phyloP scores from a whole-genome alignment of 2,797 vertebrate genomes.

The Hypotaenidia philippensis region DNA sequence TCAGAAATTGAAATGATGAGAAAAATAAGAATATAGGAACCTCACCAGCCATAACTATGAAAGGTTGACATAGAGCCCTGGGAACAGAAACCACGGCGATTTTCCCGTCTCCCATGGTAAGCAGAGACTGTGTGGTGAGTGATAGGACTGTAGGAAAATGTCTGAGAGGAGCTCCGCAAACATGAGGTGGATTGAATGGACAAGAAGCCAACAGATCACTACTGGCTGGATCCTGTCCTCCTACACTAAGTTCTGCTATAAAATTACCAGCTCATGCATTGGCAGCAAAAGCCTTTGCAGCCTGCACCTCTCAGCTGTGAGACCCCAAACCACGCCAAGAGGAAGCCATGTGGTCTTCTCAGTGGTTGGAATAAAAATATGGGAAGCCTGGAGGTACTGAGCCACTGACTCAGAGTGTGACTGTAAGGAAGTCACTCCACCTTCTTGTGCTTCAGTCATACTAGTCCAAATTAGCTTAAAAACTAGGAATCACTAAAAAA shows the following conservation, averaged over 20 bases:
- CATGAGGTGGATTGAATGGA: background rate
- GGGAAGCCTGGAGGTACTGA: background rate
- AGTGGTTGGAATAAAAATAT: constrained; percentile 32
- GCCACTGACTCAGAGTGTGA: constrained; percentile 38
- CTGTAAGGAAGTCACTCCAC: constrained; percentile 52
- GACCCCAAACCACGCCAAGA: background rate
- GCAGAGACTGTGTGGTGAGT: constrained; percentile 24
- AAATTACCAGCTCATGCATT: background rate
- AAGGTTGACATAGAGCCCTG: constrained; percentile 54
- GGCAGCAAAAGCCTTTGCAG: background rate
- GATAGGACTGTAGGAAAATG: background rate
- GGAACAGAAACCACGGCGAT: constrained; percentile 57
- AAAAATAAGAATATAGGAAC: constrained; percentile 15
- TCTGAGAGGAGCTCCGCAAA: constrained; percentile 19
- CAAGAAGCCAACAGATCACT: background rate
- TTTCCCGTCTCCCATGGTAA: constrained; percentile 59
- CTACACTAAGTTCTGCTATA: background rate
- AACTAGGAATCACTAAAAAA: constrained; percentile 21
- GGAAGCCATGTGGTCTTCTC: constrained; percentile 34
- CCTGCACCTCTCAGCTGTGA: constrained; percentile 16
- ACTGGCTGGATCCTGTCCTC: background rate
- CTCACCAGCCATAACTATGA: constrained; percentile 36
- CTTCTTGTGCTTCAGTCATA: constrained; percentile 26
- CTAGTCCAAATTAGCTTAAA: constrained; percentile 23
- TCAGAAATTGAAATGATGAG: constrained; percentile 28